Evolutionary conservation across 2,888 invertebrate genomes (phyloP), one percentile per base, ranked within the genome.

Genomic region (Epistrophe grossulariae): DNA sequence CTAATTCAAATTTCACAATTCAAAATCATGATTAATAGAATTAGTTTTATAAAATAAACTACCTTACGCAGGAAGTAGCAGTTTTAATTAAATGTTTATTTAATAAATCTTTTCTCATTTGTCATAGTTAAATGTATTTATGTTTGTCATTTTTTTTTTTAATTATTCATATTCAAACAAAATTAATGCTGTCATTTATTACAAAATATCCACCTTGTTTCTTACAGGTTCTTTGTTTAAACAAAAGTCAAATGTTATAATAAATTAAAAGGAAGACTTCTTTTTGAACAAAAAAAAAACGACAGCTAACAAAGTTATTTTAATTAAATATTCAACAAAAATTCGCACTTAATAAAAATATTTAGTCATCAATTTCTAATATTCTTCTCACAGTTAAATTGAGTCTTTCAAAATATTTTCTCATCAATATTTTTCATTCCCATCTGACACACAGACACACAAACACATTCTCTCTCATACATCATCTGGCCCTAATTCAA

Each of bases 291-390:
- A 17, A 62, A 40, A 24, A 24, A 24, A 38, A 62, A 45, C 48
- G 64, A 31, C 64, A 45, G 31, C 45, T 31, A 17, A 17, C 45
- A 45, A 66, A 66, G 19, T 31, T 28, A 8, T 48, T 11, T 31
- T 19, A 10, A 62, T 38, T 15, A 62, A 62, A 43, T 48, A 66
- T 48, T 66, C 35, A 9, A 35, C n/a, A 45, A 35, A 66, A n/a
- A 66, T 66, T 66, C 66, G 66, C 66, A 66, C 19, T 19, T 35
- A 35, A 66, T 66, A 48, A 50, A 66, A 64, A 64, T 62, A 62
- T 64, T 66, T 35, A 50, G 50, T 66, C 35, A 48, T 50, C 50
- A 66, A 35, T 19, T 50, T 19, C 7, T 35, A 50, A 50, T 50
- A 19, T 66, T 35, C 13, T 50, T 8, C 35, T 66, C 43, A 45